These are phyloP conservation scores for Bombus vancouverensis DNA, from an alignment of 1,140 invertebrate genomes.

Conservation along the genomic window DNA sequence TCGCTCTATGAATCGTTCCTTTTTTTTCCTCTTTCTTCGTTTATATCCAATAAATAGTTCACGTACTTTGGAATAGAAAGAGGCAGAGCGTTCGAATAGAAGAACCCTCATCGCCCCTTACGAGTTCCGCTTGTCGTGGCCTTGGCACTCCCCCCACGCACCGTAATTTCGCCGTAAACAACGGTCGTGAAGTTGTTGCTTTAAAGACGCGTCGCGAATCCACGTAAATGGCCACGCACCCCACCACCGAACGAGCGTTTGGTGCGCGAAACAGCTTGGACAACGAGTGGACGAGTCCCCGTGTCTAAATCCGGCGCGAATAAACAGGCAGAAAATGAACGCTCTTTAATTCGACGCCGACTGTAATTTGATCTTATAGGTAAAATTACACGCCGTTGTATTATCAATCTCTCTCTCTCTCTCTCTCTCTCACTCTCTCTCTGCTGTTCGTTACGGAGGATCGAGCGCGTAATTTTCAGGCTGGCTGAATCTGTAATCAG, in stretches of 20 bases:
- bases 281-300: neutral
- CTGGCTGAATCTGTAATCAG: constrained; percentile 41
- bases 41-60: neutral
- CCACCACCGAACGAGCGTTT: too few relatives aligned
- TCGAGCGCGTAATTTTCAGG: constrained; percentile 43
- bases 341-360: constrained; percentile 48
- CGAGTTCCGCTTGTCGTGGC: neutral
- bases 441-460: neutral
- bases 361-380: constrained; percentile 53
- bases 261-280: too few relatives aligned
- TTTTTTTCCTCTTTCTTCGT: neutral
- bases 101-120: neutral
- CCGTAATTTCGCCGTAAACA: constrained; percentile 33
- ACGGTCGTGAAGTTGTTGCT: constrained; percentile 19
- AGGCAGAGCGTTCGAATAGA: neutral
- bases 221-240: constrained; percentile 8
- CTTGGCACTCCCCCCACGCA: neutral
- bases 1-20: neutral
- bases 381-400: constrained; percentile 37
- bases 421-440: neutral
- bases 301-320: constrained; percentile 30
- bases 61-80: too few relatives aligned
- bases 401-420: constrained; percentile 21
- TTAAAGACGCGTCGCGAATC: constrained; percentile 12
- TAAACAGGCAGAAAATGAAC: constrained; percentile 31